Evolutionary conservation across 2,113 vertebrate species (phyloP).

Genomic region (Menura novaehollandiae): DNA sequence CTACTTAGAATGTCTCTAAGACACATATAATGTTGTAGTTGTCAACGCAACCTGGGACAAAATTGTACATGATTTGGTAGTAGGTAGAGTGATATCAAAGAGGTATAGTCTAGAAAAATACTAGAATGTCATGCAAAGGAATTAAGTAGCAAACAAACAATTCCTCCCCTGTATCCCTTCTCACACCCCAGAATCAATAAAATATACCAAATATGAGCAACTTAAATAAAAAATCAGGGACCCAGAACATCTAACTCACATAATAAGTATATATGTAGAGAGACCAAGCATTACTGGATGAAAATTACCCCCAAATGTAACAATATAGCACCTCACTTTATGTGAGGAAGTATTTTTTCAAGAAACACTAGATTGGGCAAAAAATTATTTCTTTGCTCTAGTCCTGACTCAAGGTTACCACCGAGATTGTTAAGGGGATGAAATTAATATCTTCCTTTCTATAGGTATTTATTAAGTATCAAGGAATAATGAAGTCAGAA

Average conservation of each 20-base stretch:
- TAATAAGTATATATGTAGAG: not conserved
- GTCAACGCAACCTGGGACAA: not conserved
- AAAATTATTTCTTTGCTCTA: not conserved
- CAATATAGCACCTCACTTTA: not conserved
- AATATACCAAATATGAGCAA: not conserved
- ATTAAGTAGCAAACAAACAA: not conserved
- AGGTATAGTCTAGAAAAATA: not conserved
- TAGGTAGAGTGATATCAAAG: not conserved
- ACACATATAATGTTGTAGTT: not conserved
- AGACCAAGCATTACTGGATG: not conserved
- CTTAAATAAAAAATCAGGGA: not conserved
- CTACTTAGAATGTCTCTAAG: not conserved
- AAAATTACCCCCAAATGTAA: not conserved
- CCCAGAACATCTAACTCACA: not conserved
- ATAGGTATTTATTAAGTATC: not conserved
- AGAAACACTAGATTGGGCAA: rapidly evolving
- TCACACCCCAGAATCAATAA: rapidly evolving
- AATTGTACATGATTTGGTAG: not conserved
- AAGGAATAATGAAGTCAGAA: not conserved
- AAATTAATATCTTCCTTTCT: not conserved
- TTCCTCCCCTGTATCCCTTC: rapidly evolving
- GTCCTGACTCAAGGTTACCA: not conserved
- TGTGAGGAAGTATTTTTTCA: not conserved
- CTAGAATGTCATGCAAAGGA: not conserved
- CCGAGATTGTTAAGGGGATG: not conserved